A percentile compares a stretch with the other conserved stretches of the same genome.
phyloP scores from a whole-genome alignment of 1,140 invertebrate species.

The Antheraea mylitta region DNA sequence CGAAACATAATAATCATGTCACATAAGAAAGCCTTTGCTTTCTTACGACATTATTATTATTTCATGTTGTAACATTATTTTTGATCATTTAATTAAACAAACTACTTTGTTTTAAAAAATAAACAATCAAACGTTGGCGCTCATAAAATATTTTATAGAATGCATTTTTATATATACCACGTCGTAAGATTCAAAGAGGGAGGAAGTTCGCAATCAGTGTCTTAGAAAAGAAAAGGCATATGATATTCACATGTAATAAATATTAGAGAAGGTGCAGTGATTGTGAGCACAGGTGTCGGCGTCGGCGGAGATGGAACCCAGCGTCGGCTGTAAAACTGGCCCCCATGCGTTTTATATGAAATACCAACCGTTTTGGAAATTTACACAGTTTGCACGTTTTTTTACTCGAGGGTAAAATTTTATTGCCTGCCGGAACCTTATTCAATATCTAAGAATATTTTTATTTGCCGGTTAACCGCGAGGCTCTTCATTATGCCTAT shows the following conservation, averaged over 20 bases:
- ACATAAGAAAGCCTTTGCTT: too few species aligned
- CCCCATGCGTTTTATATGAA: conserved; percentile 28
- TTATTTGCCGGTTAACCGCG: neutral
- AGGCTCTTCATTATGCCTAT: neutral
- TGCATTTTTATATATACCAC: conserved; percentile 7
- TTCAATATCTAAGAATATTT: neutral
- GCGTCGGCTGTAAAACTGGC: conserved; percentile 25
- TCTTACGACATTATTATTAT: too few species aligned
- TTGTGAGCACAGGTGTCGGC: conserved; percentile 53
- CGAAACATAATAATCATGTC: too few species aligned
- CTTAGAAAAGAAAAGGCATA: conserved; percentile 56
- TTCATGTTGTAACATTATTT: too few species aligned
- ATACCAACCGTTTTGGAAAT: conserved; percentile 30
- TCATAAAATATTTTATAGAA: neutral
- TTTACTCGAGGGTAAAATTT: conserved; percentile 28
- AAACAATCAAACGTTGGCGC: too few species aligned
- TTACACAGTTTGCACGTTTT: conserved; percentile 28
- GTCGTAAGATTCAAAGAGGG: conserved; percentile 19
- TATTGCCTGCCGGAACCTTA: conserved; percentile 16
- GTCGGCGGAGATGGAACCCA: conserved; percentile 21
- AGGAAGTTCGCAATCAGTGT: conserved; percentile 46
- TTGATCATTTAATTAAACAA: too few species aligned
- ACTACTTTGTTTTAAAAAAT: too few species aligned
- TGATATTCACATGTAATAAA: conserved; percentile 76
- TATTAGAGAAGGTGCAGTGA: conserved; percentile 76